Conservation (phyloP, 2,888 invertebrate species). For the Andrena haemorrhoa region DNA sequence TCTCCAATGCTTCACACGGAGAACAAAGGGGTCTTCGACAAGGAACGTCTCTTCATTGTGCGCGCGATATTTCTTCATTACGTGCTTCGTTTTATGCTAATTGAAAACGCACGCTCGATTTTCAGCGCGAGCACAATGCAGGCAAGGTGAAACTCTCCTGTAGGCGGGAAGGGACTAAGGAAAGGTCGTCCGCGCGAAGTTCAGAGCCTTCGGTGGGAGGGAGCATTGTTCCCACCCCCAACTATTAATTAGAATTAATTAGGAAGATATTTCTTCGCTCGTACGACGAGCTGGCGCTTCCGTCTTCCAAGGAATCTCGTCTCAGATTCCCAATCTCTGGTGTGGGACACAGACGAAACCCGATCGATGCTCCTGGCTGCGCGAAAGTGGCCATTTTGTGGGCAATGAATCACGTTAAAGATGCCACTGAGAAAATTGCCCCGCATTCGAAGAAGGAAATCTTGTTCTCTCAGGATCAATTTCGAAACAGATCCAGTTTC, state of each 20-base stretch:
- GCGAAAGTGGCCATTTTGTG: conserved; percentile 27
- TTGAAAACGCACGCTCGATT: conserved; percentile 7
- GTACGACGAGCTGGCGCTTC: conserved; percentile 15
- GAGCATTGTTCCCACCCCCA: conserved; percentile 51
- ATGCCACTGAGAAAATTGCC: conserved; percentile 28
- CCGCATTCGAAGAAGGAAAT: conserved; percentile 39
- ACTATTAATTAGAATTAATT: conserved; percentile 66
- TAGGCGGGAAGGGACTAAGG: conserved; percentile 20
- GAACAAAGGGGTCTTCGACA: background rate
- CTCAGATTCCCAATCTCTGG: background rate
- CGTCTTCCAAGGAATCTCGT: conserved; percentile 2
- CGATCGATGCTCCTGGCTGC: background rate
- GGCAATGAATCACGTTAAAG: conserved; percentile 12
- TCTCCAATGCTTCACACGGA: too few species aligned
- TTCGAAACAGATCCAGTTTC: conserved; percentile 17
- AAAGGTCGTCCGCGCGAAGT: conserved; percentile 59
- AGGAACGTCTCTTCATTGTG: background rate
- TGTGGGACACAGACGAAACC: background rate
- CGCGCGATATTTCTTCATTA: background rate
- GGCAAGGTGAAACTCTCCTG: conserved; percentile 58
- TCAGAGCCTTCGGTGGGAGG: conserved; percentile 54
- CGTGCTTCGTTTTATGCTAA: conserved; percentile 3
- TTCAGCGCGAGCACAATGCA: conserved; percentile 17
- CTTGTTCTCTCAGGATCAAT: background rate
- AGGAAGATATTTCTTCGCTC: conserved; percentile 21